phyloP scores from a whole-genome alignment of 2,888 invertebrate species.

The Lissonota sp. region DNA sequence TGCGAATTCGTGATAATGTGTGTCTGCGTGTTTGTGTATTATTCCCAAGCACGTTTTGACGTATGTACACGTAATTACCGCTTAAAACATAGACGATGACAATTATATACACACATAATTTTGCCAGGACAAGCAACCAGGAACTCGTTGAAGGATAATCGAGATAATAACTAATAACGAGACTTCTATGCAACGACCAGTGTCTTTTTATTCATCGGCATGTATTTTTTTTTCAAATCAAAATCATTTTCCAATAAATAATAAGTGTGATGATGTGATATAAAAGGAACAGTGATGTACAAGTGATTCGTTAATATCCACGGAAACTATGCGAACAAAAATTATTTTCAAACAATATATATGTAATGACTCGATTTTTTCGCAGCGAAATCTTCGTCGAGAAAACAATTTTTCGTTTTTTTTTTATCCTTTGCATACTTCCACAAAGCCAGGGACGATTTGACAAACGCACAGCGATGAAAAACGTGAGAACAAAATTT shows the following conservation, averaged over 20 bases:
- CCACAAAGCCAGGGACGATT: too few relatives aligned
- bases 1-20: constrained; percentile 28
- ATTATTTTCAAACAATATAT: background rate
- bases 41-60: constrained; percentile 51
- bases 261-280: constrained; percentile 40
- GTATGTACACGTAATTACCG: constrained; percentile 29
- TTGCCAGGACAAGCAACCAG: too few relatives aligned
- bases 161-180: constrained; percentile 59
- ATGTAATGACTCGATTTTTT: background rate
- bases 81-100: too few relatives aligned
- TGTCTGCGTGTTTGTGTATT: constrained; percentile 39
- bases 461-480: background rate
- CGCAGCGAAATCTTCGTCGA: background rate
- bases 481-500: constrained; percentile 1
- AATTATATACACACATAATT: too few relatives aligned
- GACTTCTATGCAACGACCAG: constrained; percentile 54
- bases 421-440: background rate
- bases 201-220: constrained; percentile 48
- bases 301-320: constrained; percentile 31
- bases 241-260: constrained; percentile 39
- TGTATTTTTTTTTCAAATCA: constrained; percentile 18
- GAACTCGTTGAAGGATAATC: constrained; percentile 29
- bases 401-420: background rate
- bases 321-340: background rate
- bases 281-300: constrained; percentile 46